phyloP scores from a whole-genome alignment of 2,797 vertebrate genomes.

The Fratercula arctica region DNA sequence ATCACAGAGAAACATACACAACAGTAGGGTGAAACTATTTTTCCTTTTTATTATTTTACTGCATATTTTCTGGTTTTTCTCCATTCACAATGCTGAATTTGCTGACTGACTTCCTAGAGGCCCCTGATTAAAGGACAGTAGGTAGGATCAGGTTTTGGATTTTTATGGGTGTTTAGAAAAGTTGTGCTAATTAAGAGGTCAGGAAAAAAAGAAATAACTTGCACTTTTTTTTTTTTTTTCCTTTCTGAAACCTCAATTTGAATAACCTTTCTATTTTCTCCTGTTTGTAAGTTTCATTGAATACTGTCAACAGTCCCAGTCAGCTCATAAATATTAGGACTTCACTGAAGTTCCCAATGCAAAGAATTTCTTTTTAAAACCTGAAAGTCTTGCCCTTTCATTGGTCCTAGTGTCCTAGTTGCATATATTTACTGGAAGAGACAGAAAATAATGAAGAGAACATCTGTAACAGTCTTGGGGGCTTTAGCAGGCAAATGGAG shows the following conservation, averaged over 20 bases:
- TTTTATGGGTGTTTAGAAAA: not conserved
- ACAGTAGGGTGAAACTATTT: not conserved
- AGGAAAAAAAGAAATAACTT: not conserved
- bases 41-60: not conserved
- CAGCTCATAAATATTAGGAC: not conserved
- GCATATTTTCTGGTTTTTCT: not conserved
- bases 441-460: not conserved
- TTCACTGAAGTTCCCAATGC: not conserved
- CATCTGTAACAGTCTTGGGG: not conserved
- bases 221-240: not conserved
- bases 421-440: not conserved
- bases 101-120: not conserved
- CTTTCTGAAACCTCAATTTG: not conserved
- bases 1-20: not conserved
- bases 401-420: not conserved
- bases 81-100: not conserved
- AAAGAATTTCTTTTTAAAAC: not conserved
- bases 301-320: not conserved
- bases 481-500: not conserved
- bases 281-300: not conserved
- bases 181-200: not conserved
- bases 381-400: not conserved
- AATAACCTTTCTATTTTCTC: not conserved
- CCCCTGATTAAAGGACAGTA: not conserved
- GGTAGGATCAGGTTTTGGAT: not conserved